Percentiles rank a stretch among this genome's conserved stretches.
Evolutionary conservation across 2,888 invertebrate species (phyloP).

Genomic region (Paralinhomoeus sp.): DNA sequence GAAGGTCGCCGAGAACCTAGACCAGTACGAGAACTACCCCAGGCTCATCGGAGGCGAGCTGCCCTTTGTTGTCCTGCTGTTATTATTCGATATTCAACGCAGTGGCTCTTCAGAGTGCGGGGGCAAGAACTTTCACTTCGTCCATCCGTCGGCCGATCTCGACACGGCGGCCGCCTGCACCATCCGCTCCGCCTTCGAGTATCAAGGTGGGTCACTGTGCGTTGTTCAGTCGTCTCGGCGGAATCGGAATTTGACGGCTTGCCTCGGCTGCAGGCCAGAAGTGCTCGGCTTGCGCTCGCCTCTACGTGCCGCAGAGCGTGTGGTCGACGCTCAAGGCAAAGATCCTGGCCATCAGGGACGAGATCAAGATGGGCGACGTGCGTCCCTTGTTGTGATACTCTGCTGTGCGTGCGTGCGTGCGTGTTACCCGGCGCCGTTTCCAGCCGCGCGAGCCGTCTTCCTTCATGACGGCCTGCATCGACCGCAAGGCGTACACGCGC

Average conservation of each 20-base stretch:
- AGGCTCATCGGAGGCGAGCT: slow-evolving; percentile 45
- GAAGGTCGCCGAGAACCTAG: slow-evolving; percentile 66
- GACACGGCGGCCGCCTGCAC: slow-evolving; percentile 56
- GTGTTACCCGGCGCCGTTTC: neutral
- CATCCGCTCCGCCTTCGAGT: slow-evolving; percentile 79
- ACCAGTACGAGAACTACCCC: slow-evolving; percentile 64
- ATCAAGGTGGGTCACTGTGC: slow-evolving; percentile 37
- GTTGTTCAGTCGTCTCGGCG: too few relatives aligned
- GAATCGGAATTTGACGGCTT: neutral
- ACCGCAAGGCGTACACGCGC: slow-evolving; percentile 61
- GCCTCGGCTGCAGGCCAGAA: slow-evolving; percentile 43
- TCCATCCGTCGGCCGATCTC: slow-evolving; percentile 70
- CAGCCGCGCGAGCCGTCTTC: slow-evolving; percentile 23
- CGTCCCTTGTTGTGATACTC: slow-evolving; percentile 1
- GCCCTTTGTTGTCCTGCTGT: too few relatives aligned
- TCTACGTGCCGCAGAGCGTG: slow-evolving; percentile 74
- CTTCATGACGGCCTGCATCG: slow-evolving; percentile 88
- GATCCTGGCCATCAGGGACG: slow-evolving; percentile 42
- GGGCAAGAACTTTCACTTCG: slow-evolving; percentile 93
- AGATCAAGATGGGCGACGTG: slow-evolving; percentile 59
- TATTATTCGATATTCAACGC: too few relatives aligned
- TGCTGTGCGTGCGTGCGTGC: neutral
- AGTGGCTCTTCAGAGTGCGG: slow-evolving; percentile 68
- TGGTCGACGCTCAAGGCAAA: slow-evolving; percentile 47
- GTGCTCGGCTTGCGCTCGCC: slow-evolving; percentile 90